Base-by-base conservation (phyloP, 2,113 vertebrate species). In the Cyanoderma ruficeps region DNA sequence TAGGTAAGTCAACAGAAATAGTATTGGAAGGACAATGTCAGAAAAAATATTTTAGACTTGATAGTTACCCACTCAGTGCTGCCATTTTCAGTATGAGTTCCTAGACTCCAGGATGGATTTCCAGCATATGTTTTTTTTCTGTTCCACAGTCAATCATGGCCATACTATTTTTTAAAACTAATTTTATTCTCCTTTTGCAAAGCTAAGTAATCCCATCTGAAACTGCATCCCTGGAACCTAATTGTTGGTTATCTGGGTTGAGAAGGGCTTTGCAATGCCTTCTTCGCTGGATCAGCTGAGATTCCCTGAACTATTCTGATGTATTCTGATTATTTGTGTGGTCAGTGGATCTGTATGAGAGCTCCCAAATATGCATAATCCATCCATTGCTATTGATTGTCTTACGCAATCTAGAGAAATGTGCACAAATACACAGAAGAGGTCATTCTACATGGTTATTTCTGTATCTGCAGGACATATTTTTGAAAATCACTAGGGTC, bases 311-410 rank as follows among this genome's bases (percentile, higher is more conserved):
- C 22, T 9, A 15, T 55, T 83, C 39, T 63, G 9, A 25, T 31
- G 13, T 30, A 55, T 71, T 63, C 31, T 57, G 61, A 11, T 2
- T 47, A 37, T 37, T 41, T 12, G 35, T 6, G 2, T 33, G 3
- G 8, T 20, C n/a, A 65, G 37, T 24, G 16, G 6, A 37, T 14
- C 31, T 49, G 5, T 0, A 0, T 41, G 27, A 86, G 7, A 8
- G 3, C 31, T 64, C 6, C 10, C 31, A 49, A 5, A 22, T 15
- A 7, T 42, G 30, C 12, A 55, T 5, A 35, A 25, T 31, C 3
- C 28, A 41, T 17, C 7, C 1, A 0, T 33, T 63, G 9, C 22
- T 59, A 13, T 11, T 68, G 35, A 37, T 72, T 41, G 10, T n/a
- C 15, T 88, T 69, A 28, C 63, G 53, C 15, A 39, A 8, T 17